Percentiles rank a stretch among this genome's conserved stretches.
Evolutionary conservation across 2,113 vertebrate genomes (phyloP).

Genomic region (Desmodus rotundus): DNA sequence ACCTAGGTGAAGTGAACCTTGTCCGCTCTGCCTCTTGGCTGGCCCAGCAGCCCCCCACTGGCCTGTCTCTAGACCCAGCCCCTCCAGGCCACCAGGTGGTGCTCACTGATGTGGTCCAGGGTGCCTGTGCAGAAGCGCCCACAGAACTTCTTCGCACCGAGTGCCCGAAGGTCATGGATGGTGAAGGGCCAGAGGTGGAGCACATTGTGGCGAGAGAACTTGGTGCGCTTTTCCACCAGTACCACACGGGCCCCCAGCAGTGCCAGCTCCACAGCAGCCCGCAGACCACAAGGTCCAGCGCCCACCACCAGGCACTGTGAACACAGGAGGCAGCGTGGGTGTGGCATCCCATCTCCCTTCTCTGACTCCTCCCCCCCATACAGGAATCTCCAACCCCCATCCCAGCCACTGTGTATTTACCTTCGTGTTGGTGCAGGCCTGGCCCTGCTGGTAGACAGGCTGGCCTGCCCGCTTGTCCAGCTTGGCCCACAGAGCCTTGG

Average conservation of each 20-base stretch:
- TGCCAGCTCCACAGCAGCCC: conserved; percentile 90
- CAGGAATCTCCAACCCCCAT: background rate
- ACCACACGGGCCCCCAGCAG: conserved; percentile 91
- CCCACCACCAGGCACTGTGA: conserved; percentile 93
- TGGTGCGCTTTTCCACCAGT: conserved; percentile 90
- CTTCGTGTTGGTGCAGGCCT: conserved; percentile 87
- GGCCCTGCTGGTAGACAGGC: conserved; percentile 88
- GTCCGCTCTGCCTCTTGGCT: background rate
- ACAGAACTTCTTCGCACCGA: conserved; percentile 95
- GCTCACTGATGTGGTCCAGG: conserved; percentile 96
- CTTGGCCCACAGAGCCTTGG: conserved; percentile 93
- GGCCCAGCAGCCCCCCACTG: background rate
- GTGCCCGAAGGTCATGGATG: conserved; percentile 89
- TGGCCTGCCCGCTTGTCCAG: conserved; percentile 91
- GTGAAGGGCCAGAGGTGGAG: conserved; percentile 97
- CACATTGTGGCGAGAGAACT: conserved; percentile 95
- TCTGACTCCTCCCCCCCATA: too few species aligned
- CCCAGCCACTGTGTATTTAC: conserved; percentile 66
- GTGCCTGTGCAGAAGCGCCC: conserved; percentile 92
- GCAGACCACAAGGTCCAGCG: conserved; percentile 92
- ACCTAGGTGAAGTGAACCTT: background rate
- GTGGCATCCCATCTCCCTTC: background rate
- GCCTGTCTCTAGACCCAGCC: background rate
- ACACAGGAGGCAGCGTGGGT: background rate
- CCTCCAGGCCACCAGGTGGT: background rate